These are phyloP conservation scores for Cladopsammia gracilis DNA, from an alignment of 64 coral and sea anemone species.

Conservation along the genomic window DNA sequence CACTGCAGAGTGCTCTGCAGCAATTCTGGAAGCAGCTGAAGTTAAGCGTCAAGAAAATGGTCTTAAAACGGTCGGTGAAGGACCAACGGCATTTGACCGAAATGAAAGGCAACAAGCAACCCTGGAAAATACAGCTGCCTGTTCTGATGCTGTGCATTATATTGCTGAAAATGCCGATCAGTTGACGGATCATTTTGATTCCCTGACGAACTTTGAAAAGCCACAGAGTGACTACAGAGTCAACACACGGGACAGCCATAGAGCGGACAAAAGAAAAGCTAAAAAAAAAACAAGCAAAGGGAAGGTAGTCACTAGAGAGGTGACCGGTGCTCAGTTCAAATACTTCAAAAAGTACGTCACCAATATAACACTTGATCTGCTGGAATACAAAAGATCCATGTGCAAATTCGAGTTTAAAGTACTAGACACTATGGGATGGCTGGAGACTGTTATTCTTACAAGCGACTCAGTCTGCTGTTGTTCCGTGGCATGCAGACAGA, in stretches of 20 bases:
- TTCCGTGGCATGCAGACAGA: not conserved
- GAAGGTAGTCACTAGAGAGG: not conserved
- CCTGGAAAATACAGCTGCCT: not conserved
- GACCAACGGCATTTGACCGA: conserved; percentile 13
- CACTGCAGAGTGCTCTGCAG: not conserved
- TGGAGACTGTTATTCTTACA: not conserved
- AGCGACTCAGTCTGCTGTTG: not conserved
- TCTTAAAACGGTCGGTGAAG: not conserved
- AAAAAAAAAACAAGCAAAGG: not conserved
- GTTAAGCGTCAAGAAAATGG: conserved; percentile 1
- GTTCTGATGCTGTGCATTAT: not conserved
- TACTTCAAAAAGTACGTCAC: not conserved
- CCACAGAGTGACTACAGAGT: not conserved
- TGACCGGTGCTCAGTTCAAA: not conserved
- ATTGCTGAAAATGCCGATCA: not conserved
- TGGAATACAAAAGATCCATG: conserved; percentile 1
- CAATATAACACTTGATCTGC: not conserved
- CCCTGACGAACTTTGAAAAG: not conserved
- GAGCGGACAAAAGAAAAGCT: not conserved
- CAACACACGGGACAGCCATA: conserved; percentile 22
- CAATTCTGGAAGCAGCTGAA: conserved; percentile 10
- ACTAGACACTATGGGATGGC: not conserved
- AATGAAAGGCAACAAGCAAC: not conserved
- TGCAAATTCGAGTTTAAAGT: not conserved
- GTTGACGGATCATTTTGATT: not conserved